Evolutionary conservation across 2,797 vertebrate species (phyloP).

Genomic region (Numenius phaeopus): DNA sequence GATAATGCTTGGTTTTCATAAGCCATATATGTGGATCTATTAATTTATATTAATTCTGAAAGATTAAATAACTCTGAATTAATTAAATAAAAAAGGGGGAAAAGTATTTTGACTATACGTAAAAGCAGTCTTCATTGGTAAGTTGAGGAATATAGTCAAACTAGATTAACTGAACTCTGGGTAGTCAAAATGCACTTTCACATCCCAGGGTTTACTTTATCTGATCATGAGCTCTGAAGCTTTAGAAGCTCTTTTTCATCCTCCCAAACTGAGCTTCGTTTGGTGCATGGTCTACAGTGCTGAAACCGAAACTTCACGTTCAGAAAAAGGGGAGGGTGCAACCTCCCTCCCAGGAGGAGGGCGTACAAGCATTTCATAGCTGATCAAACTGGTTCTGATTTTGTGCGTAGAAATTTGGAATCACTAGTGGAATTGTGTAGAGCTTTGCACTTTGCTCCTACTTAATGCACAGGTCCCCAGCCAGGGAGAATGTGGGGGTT

Average conservation of each 20-base stretch:
- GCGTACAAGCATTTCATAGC: neutral
- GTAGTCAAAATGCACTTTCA: neutral
- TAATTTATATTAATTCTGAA: neutral
- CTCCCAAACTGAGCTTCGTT: neutral
- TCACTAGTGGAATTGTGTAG: neutral
- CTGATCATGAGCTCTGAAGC: neutral
- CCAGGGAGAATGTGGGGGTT: accelerated
- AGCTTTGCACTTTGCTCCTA: neutral
- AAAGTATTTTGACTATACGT: neutral
- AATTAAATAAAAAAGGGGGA: neutral
- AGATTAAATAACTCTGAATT: neutral
- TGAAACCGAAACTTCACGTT: neutral
- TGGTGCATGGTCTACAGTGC: neutral
- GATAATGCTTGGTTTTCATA: neutral
- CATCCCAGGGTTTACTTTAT: neutral
- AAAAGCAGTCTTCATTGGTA: neutral
- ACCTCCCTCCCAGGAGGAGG: neutral
- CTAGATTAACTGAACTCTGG: neutral
- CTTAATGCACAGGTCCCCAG: neutral
- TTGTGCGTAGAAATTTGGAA: neutral
- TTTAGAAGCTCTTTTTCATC: neutral
- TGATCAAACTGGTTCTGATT: neutral
- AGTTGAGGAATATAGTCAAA: neutral
- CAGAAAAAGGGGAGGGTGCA: neutral
- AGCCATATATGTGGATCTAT: neutral